A percentile compares a stretch with the other conserved stretches of the same genome.
Conservation (phyloP, 2,888 invertebrate genomes). For the Blastobasis adustella region DNA sequence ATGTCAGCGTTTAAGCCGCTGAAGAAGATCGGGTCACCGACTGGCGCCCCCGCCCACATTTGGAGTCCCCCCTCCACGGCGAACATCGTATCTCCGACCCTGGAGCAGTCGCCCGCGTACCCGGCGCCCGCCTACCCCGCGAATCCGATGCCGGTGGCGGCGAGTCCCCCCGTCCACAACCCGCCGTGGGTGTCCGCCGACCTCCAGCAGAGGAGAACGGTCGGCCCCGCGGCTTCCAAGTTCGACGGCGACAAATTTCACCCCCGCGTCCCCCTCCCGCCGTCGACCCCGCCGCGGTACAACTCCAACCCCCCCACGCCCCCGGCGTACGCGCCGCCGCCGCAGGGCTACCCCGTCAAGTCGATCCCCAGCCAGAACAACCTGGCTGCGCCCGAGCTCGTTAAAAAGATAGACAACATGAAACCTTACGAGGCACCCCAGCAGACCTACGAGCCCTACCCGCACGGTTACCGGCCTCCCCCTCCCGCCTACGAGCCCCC, state of each 20-base stretch:
- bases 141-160: slow-evolving; percentile 14
- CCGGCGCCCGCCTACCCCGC: slow-evolving; percentile 25
- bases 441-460: background rate
- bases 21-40: slow-evolving; percentile 55
- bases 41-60: slow-evolving; percentile 41
- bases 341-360: slow-evolving; percentile 40
- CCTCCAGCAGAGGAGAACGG: slow-evolving; percentile 58
- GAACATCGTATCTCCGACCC: slow-evolving; percentile 37
- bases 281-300: slow-evolving; percentile 27
- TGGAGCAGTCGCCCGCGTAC: slow-evolving; percentile 29
- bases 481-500: slow-evolving; percentile 20
- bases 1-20: slow-evolving; percentile 84
- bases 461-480: background rate
- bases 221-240: slow-evolving; percentile 64
- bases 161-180: slow-evolving; percentile 15
- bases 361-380: slow-evolving; percentile 55
- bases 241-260: slow-evolving; percentile 56
- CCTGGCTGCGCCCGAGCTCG: slow-evolving; percentile 62
- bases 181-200: slow-evolving; percentile 65
- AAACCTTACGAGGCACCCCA: slow-evolving; percentile 28
- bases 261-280: slow-evolving; percentile 13
- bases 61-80: slow-evolving; percentile 62
- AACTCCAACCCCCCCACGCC: slow-evolving; percentile 34
- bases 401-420: slow-evolving; percentile 32
- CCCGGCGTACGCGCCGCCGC: slow-evolving; percentile 32